These are phyloP conservation scores for Takifugu bimaculatus DNA, from an alignment of 2,113 vertebrate species.

Conservation along the genomic window DNA sequence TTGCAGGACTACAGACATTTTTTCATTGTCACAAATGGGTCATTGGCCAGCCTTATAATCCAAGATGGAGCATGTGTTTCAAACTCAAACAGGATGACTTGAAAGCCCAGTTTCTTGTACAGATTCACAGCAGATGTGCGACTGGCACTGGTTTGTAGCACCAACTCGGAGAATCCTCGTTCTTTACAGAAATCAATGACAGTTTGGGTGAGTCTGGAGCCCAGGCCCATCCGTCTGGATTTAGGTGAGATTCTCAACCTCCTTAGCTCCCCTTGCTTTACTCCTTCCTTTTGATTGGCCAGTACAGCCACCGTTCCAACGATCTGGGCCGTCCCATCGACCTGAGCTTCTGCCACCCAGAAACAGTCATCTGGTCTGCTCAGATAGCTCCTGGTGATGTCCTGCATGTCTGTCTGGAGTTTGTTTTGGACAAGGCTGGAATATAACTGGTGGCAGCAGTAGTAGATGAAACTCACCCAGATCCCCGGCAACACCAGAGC, in stretches of 20 bases:
- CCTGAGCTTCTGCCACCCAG: constrained; percentile 68
- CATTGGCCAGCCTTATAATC: neutral
- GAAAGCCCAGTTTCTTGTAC: neutral
- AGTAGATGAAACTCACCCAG: constrained; percentile 63
- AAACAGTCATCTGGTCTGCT: constrained; percentile 61
- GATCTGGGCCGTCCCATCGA: constrained; percentile 41
- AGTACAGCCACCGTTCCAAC: constrained; percentile 65
- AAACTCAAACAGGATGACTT: neutral
- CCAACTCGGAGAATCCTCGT: constrained; percentile 55
- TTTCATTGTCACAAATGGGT: neutral
- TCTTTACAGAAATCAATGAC: constrained; percentile 64
- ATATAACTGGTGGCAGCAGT: constrained; percentile 52
- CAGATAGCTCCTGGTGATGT: constrained; percentile 62
- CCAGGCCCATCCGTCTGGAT: constrained; percentile 61
- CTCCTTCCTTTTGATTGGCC: constrained; percentile 29
- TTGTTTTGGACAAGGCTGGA: constrained; percentile 22
- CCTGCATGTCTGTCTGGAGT: constrained; percentile 63
- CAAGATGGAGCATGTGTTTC: neutral
- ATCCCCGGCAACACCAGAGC: constrained; percentile 37
- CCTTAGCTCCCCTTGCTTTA: constrained; percentile 54
- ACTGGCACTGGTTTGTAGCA: constrained; percentile 22
- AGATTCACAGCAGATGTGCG: neutral
- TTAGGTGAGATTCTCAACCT: constrained; percentile 60
- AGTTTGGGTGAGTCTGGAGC: constrained; percentile 42
- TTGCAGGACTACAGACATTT: too few relatives aligned